Base-by-base conservation (phyloP, 1,140 invertebrate genomes). In the Cryptotermes secundus region DNA sequence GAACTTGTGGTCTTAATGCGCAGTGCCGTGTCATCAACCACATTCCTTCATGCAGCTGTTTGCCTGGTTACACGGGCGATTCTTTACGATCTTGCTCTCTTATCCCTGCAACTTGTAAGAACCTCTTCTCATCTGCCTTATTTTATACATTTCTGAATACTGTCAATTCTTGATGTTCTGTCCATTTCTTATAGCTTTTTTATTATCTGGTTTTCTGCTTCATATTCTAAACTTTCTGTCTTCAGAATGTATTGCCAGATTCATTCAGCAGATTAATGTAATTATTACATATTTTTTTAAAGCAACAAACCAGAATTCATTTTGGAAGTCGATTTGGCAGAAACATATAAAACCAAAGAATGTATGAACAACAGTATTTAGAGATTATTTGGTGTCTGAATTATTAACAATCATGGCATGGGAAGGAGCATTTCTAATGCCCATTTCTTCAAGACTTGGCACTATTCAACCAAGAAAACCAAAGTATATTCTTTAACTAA, bases 11-110 rank as follows among this genome's bases (percentile, higher is more conserved):
- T 34, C 72, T 87, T 16, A 87, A 87, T 84, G 86, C 89, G 12
- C 87, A 88, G 38, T 92, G 91, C 86, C 87, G 87, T 86, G 89
- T 90, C 10, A 85, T 86, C 22, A 88, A 88, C 83, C 90, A 91
- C 86, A 83, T 88, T 38, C 87, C 90, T 53, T 87, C 88, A 22
- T 90, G 89, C 86, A 84, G 86, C 53, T 89, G 89, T 82, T 86
- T 88, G 1, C 83, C 87, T 83, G 89, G 89, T 26, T 88, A 86
- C 85, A 85, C 85, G 38, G 89, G 89, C 49, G 87, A 89, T 87
- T 85, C 89, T 53, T 87, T 87, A 82, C 87, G 87, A 10, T 84
- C 84, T 19, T 91, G 90, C 85, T n/a, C 34, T 42, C 79, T 80
- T 84, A 79, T 86, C 31, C 83, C 82, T 79, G 82, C 83, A 82